Evolutionary conservation across 1,140 invertebrate genomes (phyloP), one percentile per base, ranked within the genome.

Genomic region (Drosophila kikkawai): DNA sequence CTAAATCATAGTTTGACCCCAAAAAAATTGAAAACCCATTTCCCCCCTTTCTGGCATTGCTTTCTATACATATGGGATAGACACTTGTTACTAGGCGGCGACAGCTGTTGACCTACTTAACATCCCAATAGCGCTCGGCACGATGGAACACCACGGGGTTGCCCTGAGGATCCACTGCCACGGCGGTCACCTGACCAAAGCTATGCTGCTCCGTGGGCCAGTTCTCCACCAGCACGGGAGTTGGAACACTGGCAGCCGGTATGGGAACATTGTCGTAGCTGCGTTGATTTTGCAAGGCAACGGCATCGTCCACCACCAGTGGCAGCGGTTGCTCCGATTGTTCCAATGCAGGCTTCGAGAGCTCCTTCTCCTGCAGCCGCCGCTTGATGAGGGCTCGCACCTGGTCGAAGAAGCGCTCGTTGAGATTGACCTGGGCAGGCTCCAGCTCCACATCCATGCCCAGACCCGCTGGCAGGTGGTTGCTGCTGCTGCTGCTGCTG

Each of bases 131-230:
- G 87, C 96, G 94, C 83, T 96, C 95, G 45, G 95, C 97, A 57
- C 98, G 94, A 93, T 99, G 98, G 93, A 99, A 98, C 53, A 99
- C 95, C 19, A 98, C 96, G 0, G 97, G 96, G 87, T 97, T 96
- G 12, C 96, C 96, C 32, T 95, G 93, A 11, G 94, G 95, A 93
- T 98, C 97, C 12, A 98, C 96, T 6, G 97, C 95, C 4, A 98
- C 96, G 45, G 96, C 97, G 39, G 96, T 95, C 63, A 98, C 96
- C 93, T 98, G 97, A 4, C 98, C 97, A 29, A 98, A 94, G 76
- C 95, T 95, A 48, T 96, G 85, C 11, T 95, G 94, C 67, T 94
- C 94, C 59, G 94, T 93, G 41, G 96, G 96, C 95, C 96, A 96
- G 67, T 95, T 95, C 82, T 95, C 94, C 2, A 96, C 94, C 63